A percentile compares a stretch with the other conserved stretches of the same genome.
These are phyloP conservation scores for Poecilia gillii DNA, from an alignment of 2,797 vertebrate genomes.

Conservation along the genomic window DNA sequence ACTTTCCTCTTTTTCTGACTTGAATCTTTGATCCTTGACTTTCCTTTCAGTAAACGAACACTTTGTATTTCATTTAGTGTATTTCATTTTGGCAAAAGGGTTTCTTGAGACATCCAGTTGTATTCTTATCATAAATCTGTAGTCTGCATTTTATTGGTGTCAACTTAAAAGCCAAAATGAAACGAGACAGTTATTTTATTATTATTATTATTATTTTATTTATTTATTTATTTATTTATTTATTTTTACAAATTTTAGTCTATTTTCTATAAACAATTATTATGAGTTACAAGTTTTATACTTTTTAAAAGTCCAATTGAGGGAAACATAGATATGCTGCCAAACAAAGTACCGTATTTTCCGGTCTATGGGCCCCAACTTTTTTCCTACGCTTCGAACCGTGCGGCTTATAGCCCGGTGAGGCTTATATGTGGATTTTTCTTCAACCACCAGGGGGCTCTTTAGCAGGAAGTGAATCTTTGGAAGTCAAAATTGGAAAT, in stretches of 20 bases:
- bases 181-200: neutral
- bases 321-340: neutral
- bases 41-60: conserved; percentile 33
- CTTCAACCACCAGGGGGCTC: too few species aligned
- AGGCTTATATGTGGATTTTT: too few species aligned
- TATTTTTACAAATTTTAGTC: neutral
- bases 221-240: too few species aligned
- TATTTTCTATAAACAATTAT: neutral
- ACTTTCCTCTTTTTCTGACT: conserved; percentile 37
- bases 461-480: too few species aligned
- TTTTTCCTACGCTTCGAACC: too few species aligned
- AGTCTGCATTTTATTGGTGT: conserved; percentile 7
- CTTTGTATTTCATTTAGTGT: conserved; percentile 14
- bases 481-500: too few species aligned
- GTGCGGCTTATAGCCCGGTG: too few species aligned
- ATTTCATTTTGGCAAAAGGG: neutral
- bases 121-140: neutral
- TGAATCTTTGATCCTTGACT: conserved; percentile 32
- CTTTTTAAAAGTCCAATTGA: neutral
- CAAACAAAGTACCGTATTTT: neutral
- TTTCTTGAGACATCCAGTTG: neutral
- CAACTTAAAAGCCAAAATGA: conserved; percentile 2
- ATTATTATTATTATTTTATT: too few species aligned
- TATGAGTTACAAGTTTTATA: neutral
- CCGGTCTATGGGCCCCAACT: too few species aligned